phyloP scores from a whole-genome alignment of 2,797 vertebrate genomes.

The Fundulus diaphanus region DNA sequence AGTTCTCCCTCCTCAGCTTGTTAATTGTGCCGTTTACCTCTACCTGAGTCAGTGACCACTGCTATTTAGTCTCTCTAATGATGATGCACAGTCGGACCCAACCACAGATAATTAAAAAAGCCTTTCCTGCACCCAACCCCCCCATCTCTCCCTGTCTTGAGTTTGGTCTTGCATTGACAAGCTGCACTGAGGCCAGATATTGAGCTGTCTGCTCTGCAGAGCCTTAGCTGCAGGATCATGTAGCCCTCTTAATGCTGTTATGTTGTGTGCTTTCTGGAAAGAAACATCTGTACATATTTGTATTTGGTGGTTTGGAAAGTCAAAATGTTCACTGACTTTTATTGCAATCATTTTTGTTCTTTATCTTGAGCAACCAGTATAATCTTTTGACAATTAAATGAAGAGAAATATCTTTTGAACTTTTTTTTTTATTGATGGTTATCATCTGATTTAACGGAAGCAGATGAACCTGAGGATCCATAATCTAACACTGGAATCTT shows the following conservation, averaged over 20 bases:
- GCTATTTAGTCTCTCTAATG: conserved; percentile 99
- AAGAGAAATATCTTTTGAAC: neutral
- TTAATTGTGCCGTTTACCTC: conserved; percentile 99
- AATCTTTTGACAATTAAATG: neutral
- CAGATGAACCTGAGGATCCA: neutral
- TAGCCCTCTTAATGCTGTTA: conserved; percentile 65
- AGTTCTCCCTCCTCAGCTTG: conserved; percentile 93
- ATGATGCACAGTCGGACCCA: conserved; percentile 98
- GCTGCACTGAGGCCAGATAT: conserved; percentile 79
- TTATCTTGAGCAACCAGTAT: neutral
- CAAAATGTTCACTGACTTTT: neutral
- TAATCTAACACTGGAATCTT: neutral
- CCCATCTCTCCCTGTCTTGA: conserved; percentile 77
- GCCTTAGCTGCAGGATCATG: conserved; percentile 64
- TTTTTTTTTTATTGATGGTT: neutral
- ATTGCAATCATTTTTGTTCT: neutral
- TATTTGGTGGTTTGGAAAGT: conserved; percentile 3
- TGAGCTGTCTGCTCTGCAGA: conserved; percentile 82
- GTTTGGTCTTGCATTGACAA: conserved; percentile 83
- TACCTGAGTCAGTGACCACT: conserved; percentile 99
- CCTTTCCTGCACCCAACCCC: conserved; percentile 72
- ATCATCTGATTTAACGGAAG: neutral
- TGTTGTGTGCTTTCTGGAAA: conserved; percentile 56
- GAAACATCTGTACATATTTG: conserved; percentile 38
- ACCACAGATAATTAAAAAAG: conserved; percentile 98